Evolutionary conservation across 2,797 vertebrate genomes (phyloP).

Genomic region (Eurystomus glaucurus): DNA sequence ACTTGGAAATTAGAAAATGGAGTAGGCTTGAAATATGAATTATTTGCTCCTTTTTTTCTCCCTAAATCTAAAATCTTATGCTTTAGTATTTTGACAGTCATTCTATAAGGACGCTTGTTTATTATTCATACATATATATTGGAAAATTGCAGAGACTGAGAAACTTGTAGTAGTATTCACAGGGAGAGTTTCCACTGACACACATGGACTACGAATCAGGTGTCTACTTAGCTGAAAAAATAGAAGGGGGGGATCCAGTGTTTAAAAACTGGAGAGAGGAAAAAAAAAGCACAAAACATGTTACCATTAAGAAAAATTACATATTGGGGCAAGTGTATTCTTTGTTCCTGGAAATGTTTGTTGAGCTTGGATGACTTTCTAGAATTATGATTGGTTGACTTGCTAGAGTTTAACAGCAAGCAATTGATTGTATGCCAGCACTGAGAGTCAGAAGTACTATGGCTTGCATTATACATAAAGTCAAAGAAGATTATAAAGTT

Average conservation of each 20-base stretch:
- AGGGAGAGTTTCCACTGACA: background rate
- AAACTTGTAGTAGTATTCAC: background rate
- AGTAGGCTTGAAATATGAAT: background rate
- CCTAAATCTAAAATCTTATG: background rate
- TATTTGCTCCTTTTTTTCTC: background rate
- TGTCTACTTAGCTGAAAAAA: background rate
- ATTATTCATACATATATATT: background rate
- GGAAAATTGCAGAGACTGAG: background rate
- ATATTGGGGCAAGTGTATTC: background rate
- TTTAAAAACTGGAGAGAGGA: background rate
- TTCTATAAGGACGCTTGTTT: background rate
- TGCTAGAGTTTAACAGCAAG: background rate
- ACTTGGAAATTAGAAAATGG: background rate
- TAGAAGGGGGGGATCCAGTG: rapidly evolving
- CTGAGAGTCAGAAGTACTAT: background rate
- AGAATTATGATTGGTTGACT: background rate
- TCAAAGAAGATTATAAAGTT: background rate
- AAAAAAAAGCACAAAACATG: rapidly evolving
- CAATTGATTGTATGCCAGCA: background rate
- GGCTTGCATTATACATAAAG: background rate
- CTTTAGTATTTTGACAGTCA: background rate
- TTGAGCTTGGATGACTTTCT: background rate
- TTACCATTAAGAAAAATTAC: background rate
- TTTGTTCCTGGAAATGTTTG: background rate
- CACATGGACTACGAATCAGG: background rate